phyloP scores from a whole-genome alignment of 2,888 invertebrate genomes.

The Hydrotaea diabolus region DNA sequence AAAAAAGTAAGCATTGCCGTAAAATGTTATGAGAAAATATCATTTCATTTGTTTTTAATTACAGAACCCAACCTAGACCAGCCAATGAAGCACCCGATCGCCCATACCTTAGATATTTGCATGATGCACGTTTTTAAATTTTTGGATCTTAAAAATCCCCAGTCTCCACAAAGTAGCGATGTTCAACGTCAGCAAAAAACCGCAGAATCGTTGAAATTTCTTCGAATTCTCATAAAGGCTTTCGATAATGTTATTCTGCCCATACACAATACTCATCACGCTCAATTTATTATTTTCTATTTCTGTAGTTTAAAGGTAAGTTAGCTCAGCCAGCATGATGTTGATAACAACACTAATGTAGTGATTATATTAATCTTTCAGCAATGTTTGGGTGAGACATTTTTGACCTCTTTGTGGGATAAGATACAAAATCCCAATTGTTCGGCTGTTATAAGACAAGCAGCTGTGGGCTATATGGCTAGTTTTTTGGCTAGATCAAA shows the following conservation, averaged over 20 bases:
- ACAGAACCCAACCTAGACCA: conserved; percentile 42
- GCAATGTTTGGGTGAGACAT: conserved; percentile 82
- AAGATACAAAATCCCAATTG: conserved; percentile 86
- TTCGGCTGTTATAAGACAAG: conserved; percentile 85
- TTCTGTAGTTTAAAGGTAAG: conserved; percentile 85
- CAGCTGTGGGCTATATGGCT: conserved; percentile 87
- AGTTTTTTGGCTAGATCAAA: conserved; percentile 87
- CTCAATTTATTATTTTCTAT: conserved; percentile 89
- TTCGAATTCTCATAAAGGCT: conserved; percentile 84
- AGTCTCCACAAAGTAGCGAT: conserved; percentile 54
- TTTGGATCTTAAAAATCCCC: conserved; percentile 80
- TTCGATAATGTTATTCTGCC: conserved; percentile 92
- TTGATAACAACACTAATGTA: neutral
- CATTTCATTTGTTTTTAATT: neutral
- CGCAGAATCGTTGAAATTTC: conserved; percentile 73
- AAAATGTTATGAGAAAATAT: neutral
- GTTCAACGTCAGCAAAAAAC: conserved; percentile 82
- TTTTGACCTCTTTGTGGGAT: conserved; percentile 87
- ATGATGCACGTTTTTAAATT: conserved; percentile 88
- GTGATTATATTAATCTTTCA: conserved; percentile 45
- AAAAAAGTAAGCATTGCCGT: conserved; percentile 65
- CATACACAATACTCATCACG: conserved; percentile 90
- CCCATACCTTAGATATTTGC: conserved; percentile 88
- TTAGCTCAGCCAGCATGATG: neutral
- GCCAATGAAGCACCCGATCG: conserved; percentile 82